Conservation (phyloP, 2,888 invertebrate genomes). For the Drosophila infuscata region DNA sequence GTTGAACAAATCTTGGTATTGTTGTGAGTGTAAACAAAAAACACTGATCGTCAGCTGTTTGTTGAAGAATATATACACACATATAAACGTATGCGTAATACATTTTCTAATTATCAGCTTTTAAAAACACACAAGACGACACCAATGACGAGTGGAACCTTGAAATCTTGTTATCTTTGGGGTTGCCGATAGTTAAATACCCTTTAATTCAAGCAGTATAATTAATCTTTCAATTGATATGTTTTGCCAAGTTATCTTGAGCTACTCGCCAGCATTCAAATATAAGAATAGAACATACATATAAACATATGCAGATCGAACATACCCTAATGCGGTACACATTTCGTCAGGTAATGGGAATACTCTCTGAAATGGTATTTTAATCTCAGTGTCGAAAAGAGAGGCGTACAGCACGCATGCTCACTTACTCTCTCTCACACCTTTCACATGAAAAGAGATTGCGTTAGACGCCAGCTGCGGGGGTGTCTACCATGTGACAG, state of each 20-base stretch:
- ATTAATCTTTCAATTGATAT: not conserved
- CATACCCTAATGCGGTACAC: not conserved
- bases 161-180: constrained; percentile 22
- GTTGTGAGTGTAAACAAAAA: constrained; percentile 62
- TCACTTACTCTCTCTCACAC: constrained; percentile 34
- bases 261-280: not conserved
- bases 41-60: constrained; percentile 65
- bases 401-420: constrained; percentile 30
- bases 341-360: not conserved
- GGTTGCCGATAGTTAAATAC: not conserved
- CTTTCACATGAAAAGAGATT: constrained; percentile 43
- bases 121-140: constrained; percentile 2
- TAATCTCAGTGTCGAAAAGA: constrained; percentile 6
- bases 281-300: not conserved
- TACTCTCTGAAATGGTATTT: not conserved
- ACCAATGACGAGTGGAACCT: constrained; percentile 32
- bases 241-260: not conserved
- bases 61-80: constrained; percentile 1
- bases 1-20: constrained; percentile 24
- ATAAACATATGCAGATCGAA: not conserved
- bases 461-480: constrained; percentile 32
- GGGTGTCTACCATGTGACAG: constrained; percentile 51
- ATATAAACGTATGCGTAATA: not conserved
- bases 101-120: constrained; percentile 43
- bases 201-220: not conserved